Evolutionary conservation across 2,113 vertebrate species (phyloP).

Genomic region (Pampusana beccarii): DNA sequence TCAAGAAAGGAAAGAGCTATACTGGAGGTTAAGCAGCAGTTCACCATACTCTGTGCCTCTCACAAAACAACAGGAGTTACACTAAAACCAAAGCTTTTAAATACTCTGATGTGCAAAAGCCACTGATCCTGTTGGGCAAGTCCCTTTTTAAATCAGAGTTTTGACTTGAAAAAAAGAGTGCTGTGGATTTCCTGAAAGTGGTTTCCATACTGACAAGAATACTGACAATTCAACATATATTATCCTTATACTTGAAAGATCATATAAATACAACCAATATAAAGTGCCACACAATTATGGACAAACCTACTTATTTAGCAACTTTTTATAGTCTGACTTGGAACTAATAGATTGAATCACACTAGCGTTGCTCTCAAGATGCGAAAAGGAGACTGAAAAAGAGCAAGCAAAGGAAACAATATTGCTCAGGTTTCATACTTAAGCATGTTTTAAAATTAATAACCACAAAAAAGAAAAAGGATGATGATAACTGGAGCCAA

Average conservation of each 20-base stretch:
- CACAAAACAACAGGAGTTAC: neutral
- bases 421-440: neutral
- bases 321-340: neutral
- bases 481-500: neutral
- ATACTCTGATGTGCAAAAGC: neutral
- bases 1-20: neutral
- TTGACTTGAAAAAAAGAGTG: neutral
- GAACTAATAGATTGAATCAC: neutral
- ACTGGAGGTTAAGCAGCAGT: neutral
- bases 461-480: neutral
- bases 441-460: neutral
- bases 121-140: neutral
- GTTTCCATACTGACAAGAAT: neutral
- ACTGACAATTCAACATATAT: neutral
- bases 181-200: neutral
- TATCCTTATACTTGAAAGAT: neutral
- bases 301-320: neutral
- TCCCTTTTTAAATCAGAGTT: neutral
- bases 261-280: neutral
- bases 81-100: neutral
- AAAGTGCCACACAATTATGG: neutral
- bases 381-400: neutral
- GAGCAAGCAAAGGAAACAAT: neutral
- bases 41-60: neutral
- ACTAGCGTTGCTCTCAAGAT: neutral